Evolutionary conservation across 2,888 invertebrate genomes (phyloP).

Genomic region (Actias luna): DNA sequence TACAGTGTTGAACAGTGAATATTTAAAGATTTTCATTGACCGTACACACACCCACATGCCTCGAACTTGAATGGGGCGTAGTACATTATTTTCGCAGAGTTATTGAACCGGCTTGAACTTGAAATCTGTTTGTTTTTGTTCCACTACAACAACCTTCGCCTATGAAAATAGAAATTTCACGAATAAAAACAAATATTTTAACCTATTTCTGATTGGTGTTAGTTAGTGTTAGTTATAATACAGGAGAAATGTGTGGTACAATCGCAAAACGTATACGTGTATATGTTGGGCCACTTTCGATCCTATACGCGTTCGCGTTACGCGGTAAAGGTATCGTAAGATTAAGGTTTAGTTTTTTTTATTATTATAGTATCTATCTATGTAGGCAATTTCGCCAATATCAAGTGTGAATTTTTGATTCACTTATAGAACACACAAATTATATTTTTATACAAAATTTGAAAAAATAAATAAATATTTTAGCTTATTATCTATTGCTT

Average conservation of each 20-base stretch:
- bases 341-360: no score
- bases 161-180: constrained; percentile 7
- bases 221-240: not conserved
- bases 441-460: no score
- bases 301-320: no score
- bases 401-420: no score
- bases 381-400: no score
- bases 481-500: no score
- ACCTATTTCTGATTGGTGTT: not conserved
- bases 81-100: constrained; percentile 13
- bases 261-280: no score
- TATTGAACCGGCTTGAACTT: constrained; percentile 8
- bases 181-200: not conserved
- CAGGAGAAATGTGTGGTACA: not conserved
- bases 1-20: constrained; percentile 27
- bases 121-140: constrained; percentile 3
- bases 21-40: constrained; percentile 29
- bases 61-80: constrained; percentile 24
- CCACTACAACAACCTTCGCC: constrained; percentile 9
- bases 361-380: no score
- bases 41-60: constrained; percentile 25
- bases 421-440: no score
- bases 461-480: no score
- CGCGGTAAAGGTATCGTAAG: no score
- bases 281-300: not conserved